Percentiles rank a stretch among this genome's conserved stretches.
Conservation (phyloP, 2,113 vertebrate genomes). For the Formicarius rufipectus region DNA sequence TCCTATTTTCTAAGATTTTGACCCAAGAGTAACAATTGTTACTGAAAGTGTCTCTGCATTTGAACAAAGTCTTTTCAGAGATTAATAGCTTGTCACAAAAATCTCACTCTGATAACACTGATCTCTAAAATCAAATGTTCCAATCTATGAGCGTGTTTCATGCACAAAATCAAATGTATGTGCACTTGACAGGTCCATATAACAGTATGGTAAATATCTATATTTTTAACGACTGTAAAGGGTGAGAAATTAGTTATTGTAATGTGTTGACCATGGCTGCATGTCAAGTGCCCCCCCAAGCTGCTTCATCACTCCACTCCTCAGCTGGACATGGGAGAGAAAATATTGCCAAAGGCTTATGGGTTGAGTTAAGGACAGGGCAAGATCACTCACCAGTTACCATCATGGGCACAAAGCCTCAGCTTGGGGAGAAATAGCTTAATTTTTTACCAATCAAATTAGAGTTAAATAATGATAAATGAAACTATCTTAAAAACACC, state of each 20-base stretch:
- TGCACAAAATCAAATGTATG: slow-evolving; percentile 17
- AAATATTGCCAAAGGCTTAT: background rate
- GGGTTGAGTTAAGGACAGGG: background rate
- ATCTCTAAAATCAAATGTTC: slow-evolving; percentile 49
- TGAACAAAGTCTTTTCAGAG: slow-evolving; percentile 45
- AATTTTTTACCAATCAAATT: background rate
- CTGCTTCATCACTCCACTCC: background rate
- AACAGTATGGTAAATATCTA: slow-evolving; percentile 23
- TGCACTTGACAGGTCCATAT: background rate
- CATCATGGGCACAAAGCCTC: background rate
- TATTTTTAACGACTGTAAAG: slow-evolving; percentile 33
- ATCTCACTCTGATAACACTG: slow-evolving; percentile 18
- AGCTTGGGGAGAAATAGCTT: background rate
- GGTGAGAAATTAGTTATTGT: background rate
- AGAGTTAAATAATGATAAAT: background rate
- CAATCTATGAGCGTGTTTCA: background rate
- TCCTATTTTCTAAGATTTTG: slow-evolving; percentile 41
- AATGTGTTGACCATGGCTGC: background rate
- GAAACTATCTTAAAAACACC: background rate
- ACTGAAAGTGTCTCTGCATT: background rate
- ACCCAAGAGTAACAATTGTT: background rate
- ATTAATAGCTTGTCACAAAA: slow-evolving; percentile 63
- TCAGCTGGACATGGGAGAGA: background rate
- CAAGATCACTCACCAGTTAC: background rate
- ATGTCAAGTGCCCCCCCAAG: background rate